Evolutionary conservation across 2,113 vertebrate species (phyloP).

Genomic region (Platichthys stellatus): DNA sequence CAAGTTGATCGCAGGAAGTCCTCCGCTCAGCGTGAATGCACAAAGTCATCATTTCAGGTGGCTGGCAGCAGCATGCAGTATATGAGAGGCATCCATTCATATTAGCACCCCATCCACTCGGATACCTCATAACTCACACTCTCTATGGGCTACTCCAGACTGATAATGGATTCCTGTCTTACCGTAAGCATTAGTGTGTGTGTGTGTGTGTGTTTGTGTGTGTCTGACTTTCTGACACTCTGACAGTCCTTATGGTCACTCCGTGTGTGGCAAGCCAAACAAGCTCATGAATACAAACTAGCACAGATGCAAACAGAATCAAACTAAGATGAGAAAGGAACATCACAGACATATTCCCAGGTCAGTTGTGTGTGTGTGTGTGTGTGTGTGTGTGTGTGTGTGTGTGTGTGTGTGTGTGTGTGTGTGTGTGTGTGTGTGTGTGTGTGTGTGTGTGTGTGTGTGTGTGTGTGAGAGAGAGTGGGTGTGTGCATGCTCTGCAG

Average conservation of each 20-base stretch:
- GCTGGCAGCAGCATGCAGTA: constrained; percentile 52
- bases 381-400: too few species aligned
- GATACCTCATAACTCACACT: constrained; percentile 59
- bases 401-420: too few species aligned
- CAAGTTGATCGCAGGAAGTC: constrained; percentile 65
- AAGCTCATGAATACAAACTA: neutral
- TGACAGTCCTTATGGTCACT: constrained; percentile 12
- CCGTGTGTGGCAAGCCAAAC: neutral
- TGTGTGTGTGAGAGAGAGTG: too few species aligned
- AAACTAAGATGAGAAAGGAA: neutral
- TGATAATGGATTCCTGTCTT: constrained; percentile 66
- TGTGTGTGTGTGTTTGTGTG: constrained; percentile 20
- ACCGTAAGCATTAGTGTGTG: constrained; percentile 17
- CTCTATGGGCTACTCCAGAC: constrained; percentile 43
- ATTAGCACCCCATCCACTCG: constrained; percentile 62
- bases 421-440: too few species aligned
- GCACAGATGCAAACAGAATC: neutral
- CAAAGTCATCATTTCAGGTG: constrained; percentile 67
- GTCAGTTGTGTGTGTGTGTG: too few species aligned
- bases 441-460: too few species aligned
- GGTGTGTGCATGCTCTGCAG: too few species aligned
- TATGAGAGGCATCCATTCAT: constrained; percentile 75
- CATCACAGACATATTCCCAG: too few species aligned
- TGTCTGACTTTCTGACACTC: neutral
- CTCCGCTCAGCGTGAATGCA: constrained; percentile 58